Evolutionary conservation across 2,113 vertebrate genomes (phyloP).

Genomic region (Phylloscopus trochilus): DNA sequence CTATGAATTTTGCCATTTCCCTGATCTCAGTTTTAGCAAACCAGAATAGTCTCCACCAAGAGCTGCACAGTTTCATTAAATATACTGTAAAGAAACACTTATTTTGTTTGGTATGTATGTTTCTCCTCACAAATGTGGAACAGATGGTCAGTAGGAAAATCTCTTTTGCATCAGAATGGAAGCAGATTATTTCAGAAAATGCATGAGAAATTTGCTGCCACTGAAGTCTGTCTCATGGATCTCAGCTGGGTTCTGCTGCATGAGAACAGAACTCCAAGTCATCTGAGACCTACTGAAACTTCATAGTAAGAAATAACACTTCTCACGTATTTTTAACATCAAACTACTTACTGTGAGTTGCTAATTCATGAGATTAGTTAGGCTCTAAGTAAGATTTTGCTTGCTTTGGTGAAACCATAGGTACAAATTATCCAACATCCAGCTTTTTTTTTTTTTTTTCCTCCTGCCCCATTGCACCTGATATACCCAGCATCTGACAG

Average conservation of each 20-base stretch:
- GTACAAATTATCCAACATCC: not conserved
- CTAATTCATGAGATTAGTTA: not conserved
- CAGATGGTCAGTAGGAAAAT: not conserved
- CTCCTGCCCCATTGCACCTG: not conserved
- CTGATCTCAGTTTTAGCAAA: not conserved
- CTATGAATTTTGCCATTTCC: not conserved
- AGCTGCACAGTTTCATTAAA: not conserved
- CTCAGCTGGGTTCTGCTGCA: not conserved
- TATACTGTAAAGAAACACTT: not conserved
- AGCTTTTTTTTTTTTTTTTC: not conserved
- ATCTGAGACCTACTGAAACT: not conserved
- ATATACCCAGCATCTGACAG: not conserved
- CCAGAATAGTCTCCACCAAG: not conserved
- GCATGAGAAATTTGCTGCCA: not conserved
- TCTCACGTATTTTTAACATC: not conserved
- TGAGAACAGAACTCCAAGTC: not conserved
- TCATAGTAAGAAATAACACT: not conserved
- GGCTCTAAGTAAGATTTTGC: not conserved
- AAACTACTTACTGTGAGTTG: not conserved
- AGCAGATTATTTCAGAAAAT: not conserved
- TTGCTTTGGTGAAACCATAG: not conserved
- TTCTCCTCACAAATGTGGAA: not conserved
- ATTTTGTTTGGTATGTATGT: not conserved
- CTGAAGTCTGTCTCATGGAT: not conserved
- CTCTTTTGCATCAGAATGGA: not conserved